These are phyloP conservation scores for Cephus nigrinus DNA, from an alignment of 2,888 invertebrate species.

Conservation along the genomic window DNA sequence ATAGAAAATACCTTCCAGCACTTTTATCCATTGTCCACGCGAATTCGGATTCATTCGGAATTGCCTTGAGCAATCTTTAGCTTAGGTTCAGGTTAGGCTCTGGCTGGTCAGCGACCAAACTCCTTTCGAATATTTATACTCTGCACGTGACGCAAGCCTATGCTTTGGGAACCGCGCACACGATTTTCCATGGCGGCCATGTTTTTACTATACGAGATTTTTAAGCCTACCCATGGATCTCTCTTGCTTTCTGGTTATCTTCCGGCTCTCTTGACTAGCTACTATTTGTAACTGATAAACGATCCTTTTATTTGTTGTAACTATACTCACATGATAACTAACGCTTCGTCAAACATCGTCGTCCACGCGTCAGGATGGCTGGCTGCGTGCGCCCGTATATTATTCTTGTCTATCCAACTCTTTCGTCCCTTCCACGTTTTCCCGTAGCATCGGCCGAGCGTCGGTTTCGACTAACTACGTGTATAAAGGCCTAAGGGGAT, in stretches of 20 bases:
- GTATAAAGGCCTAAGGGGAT: no score
- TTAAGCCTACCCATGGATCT: background rate
- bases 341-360: background rate
- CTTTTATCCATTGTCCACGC: background rate
- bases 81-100: background rate
- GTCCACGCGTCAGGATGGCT: background rate
- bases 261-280: background rate
- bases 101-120: background rate
- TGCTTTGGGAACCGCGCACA: background rate
- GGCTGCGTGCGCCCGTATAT: background rate
- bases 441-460: background rate
- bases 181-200: background rate
- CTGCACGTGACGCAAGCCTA: background rate
- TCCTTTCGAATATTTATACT: background rate
- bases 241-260: background rate
- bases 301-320: background rate
- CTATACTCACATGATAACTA: background rate
- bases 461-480: background rate
- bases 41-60: background rate
- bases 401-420: background rate
- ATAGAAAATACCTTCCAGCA: background rate
- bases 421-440: background rate
- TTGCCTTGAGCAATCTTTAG: background rate
- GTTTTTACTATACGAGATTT: background rate
- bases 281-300: background rate